A percentile compares a stretch with the other conserved stretches of the same genome.
Conservation (phyloP, 2,797 vertebrate species). For the Manis javanica region DNA sequence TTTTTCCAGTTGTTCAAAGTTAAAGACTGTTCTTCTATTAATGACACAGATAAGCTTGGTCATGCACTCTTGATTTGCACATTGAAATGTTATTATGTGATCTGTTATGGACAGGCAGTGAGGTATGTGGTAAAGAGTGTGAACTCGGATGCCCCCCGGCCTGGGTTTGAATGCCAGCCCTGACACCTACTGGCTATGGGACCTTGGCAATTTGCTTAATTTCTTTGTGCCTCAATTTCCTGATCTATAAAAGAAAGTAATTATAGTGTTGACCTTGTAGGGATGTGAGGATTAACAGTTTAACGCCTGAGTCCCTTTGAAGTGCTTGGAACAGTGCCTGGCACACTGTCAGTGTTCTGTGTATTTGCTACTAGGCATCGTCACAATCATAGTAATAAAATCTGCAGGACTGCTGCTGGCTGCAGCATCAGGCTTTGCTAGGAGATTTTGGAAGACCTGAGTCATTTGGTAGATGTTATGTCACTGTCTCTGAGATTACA, state of each 20-base stretch:
- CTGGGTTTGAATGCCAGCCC: neutral
- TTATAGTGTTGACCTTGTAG: neutral
- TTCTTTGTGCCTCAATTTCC: constrained; percentile 37
- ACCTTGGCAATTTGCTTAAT: neutral
- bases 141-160: too few species aligned
- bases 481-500: constrained; percentile 54
- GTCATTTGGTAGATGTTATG: constrained; percentile 22
- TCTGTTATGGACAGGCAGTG: neutral
- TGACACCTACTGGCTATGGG: neutral
- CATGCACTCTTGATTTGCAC: neutral
- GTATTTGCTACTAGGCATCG: neutral
- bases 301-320: neutral
- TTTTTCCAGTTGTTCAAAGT: neutral
- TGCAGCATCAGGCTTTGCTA: constrained; percentile 16
- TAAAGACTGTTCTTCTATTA: neutral
- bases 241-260: constrained; percentile 38
- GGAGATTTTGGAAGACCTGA: constrained; percentile 48
- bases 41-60: neutral
- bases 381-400: neutral
- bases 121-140: neutral
- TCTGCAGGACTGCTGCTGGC: neutral
- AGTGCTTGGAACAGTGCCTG: neutral
- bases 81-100: neutral
- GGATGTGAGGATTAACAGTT: constrained; percentile 1
- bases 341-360: neutral